These are phyloP conservation scores for Caenorhabditis remanei DNA, from an alignment of 1,140 invertebrate species.

Conservation along the genomic window DNA sequence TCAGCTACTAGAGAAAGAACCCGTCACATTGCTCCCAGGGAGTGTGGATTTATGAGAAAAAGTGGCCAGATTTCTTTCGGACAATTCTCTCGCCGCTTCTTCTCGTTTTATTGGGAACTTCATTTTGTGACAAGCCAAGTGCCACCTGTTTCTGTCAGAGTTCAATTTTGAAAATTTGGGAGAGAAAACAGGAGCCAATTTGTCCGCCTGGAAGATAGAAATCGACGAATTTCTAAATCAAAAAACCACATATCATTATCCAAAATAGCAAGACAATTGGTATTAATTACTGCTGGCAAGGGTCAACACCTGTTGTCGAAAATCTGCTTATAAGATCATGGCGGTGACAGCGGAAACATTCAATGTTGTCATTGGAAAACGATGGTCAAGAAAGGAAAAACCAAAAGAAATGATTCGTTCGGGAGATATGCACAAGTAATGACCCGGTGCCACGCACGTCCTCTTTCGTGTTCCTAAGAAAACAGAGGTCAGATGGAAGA, in stretches of 20 bases:
- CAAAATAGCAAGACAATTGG: background rate
- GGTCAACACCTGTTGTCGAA: slow-evolving; percentile 9
- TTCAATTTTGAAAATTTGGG: background rate
- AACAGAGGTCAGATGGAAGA: slow-evolving; percentile 28
- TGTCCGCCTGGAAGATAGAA: background rate
- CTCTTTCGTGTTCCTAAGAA: background rate
- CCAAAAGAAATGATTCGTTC: slow-evolving; percentile 1
- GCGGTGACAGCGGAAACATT: background rate
- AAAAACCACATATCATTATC: too few species aligned
- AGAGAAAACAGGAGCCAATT: background rate
- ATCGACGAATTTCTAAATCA: too few species aligned
- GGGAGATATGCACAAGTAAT: slow-evolving; percentile 43
- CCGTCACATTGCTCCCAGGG: background rate
- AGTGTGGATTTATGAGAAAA: slow-evolving; percentile 33
- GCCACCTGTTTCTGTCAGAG: slow-evolving; percentile 42
- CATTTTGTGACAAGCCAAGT: slow-evolving; percentile 29
- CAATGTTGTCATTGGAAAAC: background rate
- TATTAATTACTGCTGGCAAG: background rate
- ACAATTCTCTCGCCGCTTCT: background rate
- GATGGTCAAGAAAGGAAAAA: slow-evolving; percentile 12
- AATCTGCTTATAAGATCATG: slow-evolving; percentile 24
- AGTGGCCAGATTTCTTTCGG: slow-evolving; percentile 25
- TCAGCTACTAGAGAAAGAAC: too few species aligned
- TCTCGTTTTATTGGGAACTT: background rate
- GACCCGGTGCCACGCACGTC: slow-evolving; percentile 47